These are phyloP conservation scores for Drosophila leontia DNA, from an alignment of 1,140 invertebrate genomes.

Conservation along the genomic window DNA sequence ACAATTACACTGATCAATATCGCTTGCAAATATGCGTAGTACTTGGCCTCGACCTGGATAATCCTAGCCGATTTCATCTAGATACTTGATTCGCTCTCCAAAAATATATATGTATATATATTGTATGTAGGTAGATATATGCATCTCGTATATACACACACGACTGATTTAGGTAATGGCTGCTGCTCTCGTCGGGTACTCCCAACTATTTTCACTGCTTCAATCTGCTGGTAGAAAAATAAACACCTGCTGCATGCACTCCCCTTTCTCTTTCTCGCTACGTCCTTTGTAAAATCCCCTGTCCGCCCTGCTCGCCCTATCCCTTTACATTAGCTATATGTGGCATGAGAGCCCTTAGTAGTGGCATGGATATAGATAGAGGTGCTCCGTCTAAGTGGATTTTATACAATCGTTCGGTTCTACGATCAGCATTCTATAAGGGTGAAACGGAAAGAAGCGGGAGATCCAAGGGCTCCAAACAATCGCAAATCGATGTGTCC, in stretches of 20 bases:
- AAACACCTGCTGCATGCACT: constrained; percentile 49
- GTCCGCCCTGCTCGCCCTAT: constrained; percentile 14
- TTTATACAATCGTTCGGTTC: constrained; percentile 45
- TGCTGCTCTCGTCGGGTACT: constrained; percentile 36
- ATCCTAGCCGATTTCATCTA: constrained; percentile 35
- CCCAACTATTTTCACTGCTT: constrained; percentile 51
- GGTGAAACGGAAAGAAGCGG: constrained; percentile 29
- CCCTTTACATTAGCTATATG: constrained; percentile 33
- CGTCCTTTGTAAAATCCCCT: constrained; percentile 24
- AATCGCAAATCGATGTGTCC: constrained; percentile 29
- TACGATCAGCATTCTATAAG: constrained; percentile 33
- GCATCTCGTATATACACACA: constrained; percentile 54
- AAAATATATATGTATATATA: constrained; percentile 60
- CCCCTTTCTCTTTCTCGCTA: constrained; percentile 3
- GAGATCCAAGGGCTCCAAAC: constrained; percentile 4
- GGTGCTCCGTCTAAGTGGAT: constrained; percentile 41
- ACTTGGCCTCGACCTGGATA: constrained; percentile 38
- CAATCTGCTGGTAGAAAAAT: constrained; percentile 76
- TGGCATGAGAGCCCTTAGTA: constrained; percentile 29
- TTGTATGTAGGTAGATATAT: constrained; percentile 51
- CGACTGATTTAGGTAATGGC: constrained; percentile 42
- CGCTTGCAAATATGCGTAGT: constrained; percentile 39
- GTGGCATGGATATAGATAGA: constrained; percentile 18
- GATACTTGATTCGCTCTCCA: constrained; percentile 56
- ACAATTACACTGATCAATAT: constrained; percentile 57